Evolutionary conservation across 2,888 invertebrate genomes (phyloP), one percentile per base, ranked within the genome.

Genomic region (Trilocha varians): DNA sequence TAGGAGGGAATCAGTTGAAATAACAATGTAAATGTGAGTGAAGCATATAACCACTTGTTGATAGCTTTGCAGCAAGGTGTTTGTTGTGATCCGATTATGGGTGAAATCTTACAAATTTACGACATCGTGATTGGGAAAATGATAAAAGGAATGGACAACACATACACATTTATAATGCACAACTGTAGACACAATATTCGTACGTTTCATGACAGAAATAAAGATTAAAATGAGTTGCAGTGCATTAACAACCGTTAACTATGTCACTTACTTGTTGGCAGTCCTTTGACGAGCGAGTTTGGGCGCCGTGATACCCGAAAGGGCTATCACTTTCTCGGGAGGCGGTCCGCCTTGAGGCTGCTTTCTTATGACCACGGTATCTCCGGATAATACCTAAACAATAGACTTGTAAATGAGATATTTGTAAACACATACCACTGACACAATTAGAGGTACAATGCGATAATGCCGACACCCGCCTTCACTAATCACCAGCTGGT

Each of bases 301-400:
- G 13, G 99, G 98, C 41, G 98, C 98, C 49, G 91, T 91, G 54
- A 99, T 91, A 70, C 95, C 95, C 25, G 97, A 95, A 54, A 99
- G 90, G 50, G 93, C 93, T 40, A 99, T 89, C 53, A 94, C 93
- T 79, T 94, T 93, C 82, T 99, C 99, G 47, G 94, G 95, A 39
- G 94, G 93, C 34, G 98, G 98, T 32, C 96, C 96, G 13, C 96
- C 95, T 66, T 91, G 90, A 1, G 93, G 93, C 50, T 91, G 89
- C 48, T 92, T 96, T 65, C 97, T 89, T 58, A 99, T 94, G 38
- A 98, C 92, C 45, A 99, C 90, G 44, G 98, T 94, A 84, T 99
- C 99, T 44, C 99, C 99, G 46, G 99, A 98, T 48, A 96, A 88
- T 49, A 99, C 93, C 98, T 99, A 59, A 34, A 54, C 55, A 45